Base-by-base conservation (phyloP, 64 coral and sea anemone genomes). In the Montipora efflorescens region DNA sequence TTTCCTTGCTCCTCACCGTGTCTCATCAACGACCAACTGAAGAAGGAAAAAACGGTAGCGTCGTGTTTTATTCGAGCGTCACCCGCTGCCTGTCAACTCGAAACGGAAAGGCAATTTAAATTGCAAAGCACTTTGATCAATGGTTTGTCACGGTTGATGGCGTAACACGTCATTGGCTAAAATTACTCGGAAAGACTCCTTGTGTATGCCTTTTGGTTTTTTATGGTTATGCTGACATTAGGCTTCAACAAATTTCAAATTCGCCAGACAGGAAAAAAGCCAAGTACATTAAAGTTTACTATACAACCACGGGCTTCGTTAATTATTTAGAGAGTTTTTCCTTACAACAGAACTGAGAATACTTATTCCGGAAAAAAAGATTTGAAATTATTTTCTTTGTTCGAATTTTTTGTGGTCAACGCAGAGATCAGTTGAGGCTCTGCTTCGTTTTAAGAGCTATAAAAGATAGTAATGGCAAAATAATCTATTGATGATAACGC, bases 101-200 rank as follows among this genome's bases (percentile, higher is more conserved):
- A 48, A 84, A 68, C 25, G 8, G 59, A 23, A 68, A 20, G 67
- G 13, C 44, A 84, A 84, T 84, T 84, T 84, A 84, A 84, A 84
- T 84, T 84, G 81, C 81, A 84, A 84, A 84, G 67, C 67, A 84
- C 15, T 69, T 68, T 59, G 7, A 7, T 48, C 16, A 68, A 14
- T 16, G 81, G 59, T n/a, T 44, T 84, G 81, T 84, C 81, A 84
- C 81, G 81, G 59, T 67, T 45, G 59, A 46, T 84, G 81, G 36
- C 46, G 47, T 69, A 43, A 68, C 28, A 84, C 81, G 81, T 84
- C 81, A 84, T 28, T 18, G 9, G 14, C 28, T 45, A 14, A 46
- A 77, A 48, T 75, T 75, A 77, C 43, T 47, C 8, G 12, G 12
- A 43, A 13, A 58, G 64, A 58, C 64, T 58, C 58, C 50, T 28